Evolutionary conservation across 2,888 invertebrate species (phyloP).

Genomic region (Meandrusa payeni): DNA sequence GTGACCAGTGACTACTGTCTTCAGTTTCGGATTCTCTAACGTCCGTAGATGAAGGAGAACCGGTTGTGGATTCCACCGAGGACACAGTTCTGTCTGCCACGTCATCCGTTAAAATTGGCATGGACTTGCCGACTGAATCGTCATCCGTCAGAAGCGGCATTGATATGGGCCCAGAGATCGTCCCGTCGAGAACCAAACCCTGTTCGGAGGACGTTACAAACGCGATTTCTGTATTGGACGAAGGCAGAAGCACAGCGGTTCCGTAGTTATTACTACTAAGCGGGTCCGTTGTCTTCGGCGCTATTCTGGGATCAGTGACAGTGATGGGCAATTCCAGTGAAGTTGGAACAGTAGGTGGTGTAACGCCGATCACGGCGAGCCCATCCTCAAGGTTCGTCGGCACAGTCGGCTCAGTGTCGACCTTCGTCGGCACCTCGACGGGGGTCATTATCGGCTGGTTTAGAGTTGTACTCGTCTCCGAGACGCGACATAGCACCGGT

Average conservation of each 20-base stretch:
- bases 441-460: conserved; percentile 93
- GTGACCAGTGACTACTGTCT: conserved; percentile 51
- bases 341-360: conserved; percentile 81
- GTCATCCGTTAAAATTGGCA: conserved; percentile 70
- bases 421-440: conserved; percentile 84
- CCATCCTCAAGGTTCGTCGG: conserved; percentile 75
- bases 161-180: conserved; percentile 64
- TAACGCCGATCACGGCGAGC: conserved; percentile 81
- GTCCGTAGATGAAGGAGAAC: conserved; percentile 50
- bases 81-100: conserved; percentile 47
- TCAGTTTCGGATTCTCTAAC: conserved; percentile 52
- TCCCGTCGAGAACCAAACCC: conserved; percentile 50
- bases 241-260: conserved; percentile 43
- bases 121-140: conserved; percentile 51
- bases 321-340: conserved; percentile 88
- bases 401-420: conserved; percentile 49
- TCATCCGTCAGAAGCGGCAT: conserved; percentile 83
- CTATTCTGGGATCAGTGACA: conserved; percentile 87
- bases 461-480: conserved; percentile 87
- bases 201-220: conserved; percentile 50
- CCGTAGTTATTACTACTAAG: conserved; percentile 50
- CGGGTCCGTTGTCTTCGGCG: conserved; percentile 74
- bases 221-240: conserved; percentile 60
- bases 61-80: conserved; percentile 49
- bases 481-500: conserved; percentile 81